Percentiles rank a stretch among this genome's conserved stretches.
Evolutionary conservation across 1,140 invertebrate genomes (phyloP).

Genomic region (Anagrus nilaparvatae): DNA sequence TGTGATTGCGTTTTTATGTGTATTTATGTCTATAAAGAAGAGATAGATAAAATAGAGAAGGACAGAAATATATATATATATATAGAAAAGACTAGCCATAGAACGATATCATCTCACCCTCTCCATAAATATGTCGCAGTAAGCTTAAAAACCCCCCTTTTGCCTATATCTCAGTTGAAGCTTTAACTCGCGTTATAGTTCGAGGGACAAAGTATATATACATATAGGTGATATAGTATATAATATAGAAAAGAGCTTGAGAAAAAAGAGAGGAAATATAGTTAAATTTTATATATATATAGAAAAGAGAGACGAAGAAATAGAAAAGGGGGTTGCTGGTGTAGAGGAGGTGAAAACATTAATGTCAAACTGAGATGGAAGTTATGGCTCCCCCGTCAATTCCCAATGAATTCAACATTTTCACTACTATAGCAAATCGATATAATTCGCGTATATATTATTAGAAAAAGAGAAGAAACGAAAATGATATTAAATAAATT

Average conservation of each 20-base stretch:
- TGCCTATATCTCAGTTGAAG: conserved; percentile 25
- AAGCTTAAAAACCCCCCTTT: conserved; percentile 42
- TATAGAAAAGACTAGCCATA: conserved; percentile 21
- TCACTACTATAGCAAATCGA: conserved; percentile 37
- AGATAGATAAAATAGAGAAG: conserved; percentile 5
- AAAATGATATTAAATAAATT: no score
- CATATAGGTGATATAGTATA: no score
- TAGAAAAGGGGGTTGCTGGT: no score
- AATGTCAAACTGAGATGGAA: conserved; percentile 42
- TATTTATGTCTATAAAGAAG: no score
- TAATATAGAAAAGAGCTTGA: no score
- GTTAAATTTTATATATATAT: no score
- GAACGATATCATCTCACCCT: conserved; percentile 42
- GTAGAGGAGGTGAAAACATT: conserved; percentile 38
- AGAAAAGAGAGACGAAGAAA: no score
- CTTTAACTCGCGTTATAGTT: no score
- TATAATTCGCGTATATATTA: conserved; percentile 23
- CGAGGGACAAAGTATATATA: no score
- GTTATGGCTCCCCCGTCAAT: conserved; percentile 45
- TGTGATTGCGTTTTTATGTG: no score
- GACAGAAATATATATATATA: conserved; percentile 2
- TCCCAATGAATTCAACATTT: conserved; percentile 44
- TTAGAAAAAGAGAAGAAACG: no score
- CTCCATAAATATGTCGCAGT: conserved; percentile 44
- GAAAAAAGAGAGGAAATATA: no score